A percentile compares a stretch with the other conserved stretches of the same genome.
These are phyloP conservation scores for Phrynocephalus guinanensis DNA, from an alignment of 2,797 vertebrate species.

Conservation along the genomic window DNA sequence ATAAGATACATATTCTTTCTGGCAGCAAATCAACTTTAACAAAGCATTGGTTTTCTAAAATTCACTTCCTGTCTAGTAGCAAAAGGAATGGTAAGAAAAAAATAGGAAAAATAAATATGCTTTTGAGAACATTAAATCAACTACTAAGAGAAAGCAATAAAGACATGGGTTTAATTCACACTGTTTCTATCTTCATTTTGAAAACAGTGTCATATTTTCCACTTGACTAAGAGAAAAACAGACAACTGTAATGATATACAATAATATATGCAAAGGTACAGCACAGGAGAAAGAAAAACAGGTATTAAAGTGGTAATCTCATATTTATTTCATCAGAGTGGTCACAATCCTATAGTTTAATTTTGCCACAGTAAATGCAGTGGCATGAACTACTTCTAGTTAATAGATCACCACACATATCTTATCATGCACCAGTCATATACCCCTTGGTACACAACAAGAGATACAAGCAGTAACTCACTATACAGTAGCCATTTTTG, in stretches of 20 bases:
- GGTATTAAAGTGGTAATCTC: not conserved
- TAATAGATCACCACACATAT: too few relatives aligned
- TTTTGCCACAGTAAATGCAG: too few relatives aligned
- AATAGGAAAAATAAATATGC: slow-evolving; percentile 76
- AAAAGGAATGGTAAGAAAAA: not conserved
- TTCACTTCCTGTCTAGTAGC: slow-evolving; percentile 74
- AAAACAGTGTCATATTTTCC: slow-evolving; percentile 53
- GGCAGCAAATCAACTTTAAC: slow-evolving; percentile 66
- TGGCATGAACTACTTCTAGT: too few relatives aligned
- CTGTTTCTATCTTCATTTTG: slow-evolving; percentile 74
- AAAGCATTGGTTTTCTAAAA: slow-evolving; percentile 77
- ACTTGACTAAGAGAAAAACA: slow-evolving; percentile 42
- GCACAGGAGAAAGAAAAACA: not conserved
- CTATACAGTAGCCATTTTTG: too few relatives aligned
- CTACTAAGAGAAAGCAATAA: slow-evolving; percentile 77
- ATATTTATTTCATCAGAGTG: slow-evolving; percentile 27
- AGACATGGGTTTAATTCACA: slow-evolving; percentile 76
- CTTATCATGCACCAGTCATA: too few relatives aligned
- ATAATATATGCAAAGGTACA: slow-evolving; percentile 36
- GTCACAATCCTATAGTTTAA: not conserved
- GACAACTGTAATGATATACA: slow-evolving; percentile 16
- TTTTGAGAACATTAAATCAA: slow-evolving; percentile 80
- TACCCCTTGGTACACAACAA: too few relatives aligned
- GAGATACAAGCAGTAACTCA: too few relatives aligned
- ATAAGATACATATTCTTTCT: slow-evolving; percentile 50